Percentiles rank a stretch among this genome's conserved stretches.
phyloP scores from a whole-genome alignment of 2,888 invertebrate genomes.

The Hirtodrosophila duncani region DNA sequence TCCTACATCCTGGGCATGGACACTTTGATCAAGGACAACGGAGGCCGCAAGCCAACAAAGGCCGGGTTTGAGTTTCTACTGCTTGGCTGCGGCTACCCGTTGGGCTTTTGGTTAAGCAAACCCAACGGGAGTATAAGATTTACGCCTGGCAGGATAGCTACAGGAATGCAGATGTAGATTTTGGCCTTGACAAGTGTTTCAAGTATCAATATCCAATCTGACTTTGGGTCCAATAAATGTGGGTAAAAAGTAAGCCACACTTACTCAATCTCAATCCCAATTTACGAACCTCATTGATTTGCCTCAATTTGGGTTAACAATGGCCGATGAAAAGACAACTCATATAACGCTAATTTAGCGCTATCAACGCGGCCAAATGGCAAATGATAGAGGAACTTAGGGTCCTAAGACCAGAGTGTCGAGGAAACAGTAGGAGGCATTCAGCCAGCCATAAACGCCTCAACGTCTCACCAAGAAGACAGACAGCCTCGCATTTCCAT shows the following conservation, averaged over 20 bases:
- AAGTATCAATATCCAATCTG: too few relatives aligned
- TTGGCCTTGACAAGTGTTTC: too few relatives aligned
- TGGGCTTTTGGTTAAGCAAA: conserved; percentile 58
- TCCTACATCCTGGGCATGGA: conserved; percentile 11
- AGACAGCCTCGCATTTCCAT: conserved; percentile 33
- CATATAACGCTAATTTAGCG: conserved; percentile 67
- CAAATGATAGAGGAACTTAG: background rate
- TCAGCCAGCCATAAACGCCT: conserved; percentile 44
- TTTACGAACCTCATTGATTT: conserved; percentile 45
- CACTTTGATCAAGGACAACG: conserved; percentile 65
- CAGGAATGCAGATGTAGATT: conserved; percentile 8
- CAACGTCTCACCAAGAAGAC: too few relatives aligned
- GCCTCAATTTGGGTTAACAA: conserved; percentile 55
- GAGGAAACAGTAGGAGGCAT: conserved; percentile 58
- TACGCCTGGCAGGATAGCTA: conserved; percentile 50
- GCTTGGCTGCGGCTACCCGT: conserved; percentile 56
- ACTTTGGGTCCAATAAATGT: too few relatives aligned
- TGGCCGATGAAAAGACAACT: conserved; percentile 49
- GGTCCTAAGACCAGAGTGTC: background rate
- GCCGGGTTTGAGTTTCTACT: conserved; percentile 55
- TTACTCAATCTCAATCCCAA: background rate
- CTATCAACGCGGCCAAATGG: conserved; percentile 49
- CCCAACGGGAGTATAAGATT: conserved; percentile 53
- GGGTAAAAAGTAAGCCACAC: too few relatives aligned
- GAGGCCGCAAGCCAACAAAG: conserved; percentile 60